Evolutionary conservation across 2,888 invertebrate species (phyloP).

Genomic region (Pyrgus malvae): DNA sequence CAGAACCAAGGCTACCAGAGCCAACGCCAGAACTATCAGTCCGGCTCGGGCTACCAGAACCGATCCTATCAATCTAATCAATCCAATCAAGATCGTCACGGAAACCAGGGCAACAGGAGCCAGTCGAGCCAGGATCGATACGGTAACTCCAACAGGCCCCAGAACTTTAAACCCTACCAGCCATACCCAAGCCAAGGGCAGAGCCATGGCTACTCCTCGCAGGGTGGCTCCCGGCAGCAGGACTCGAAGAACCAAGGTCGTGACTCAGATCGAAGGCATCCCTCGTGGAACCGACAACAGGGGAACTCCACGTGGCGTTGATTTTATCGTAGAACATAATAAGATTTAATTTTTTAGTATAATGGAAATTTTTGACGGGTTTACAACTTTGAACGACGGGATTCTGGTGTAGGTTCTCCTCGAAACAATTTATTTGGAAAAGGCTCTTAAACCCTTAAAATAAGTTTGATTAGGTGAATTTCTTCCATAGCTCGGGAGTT

Average conservation of each 20-base stretch:
- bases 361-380: too few species aligned
- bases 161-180: slow-evolving; percentile 31
- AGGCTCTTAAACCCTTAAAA: too few species aligned
- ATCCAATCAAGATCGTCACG: too few species aligned
- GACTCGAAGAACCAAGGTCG: slow-evolving; percentile 20
- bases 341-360: too few species aligned
- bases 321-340: too few species aligned
- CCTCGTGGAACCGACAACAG: slow-evolving; percentile 30
- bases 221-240: background rate
- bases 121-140: background rate
- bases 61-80: background rate
- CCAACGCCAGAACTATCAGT: slow-evolving; percentile 34
- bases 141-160: slow-evolving; percentile 5
- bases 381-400: too few species aligned
- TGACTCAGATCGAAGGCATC: background rate
- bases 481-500: too few species aligned
- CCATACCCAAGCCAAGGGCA: slow-evolving; percentile 13
- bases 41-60: background rate
- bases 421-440: too few species aligned
- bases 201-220: slow-evolving; percentile 21
- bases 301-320: slow-evolving; percentile 39
- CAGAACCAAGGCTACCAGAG: background rate
- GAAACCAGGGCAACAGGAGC: background rate
- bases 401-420: too few species aligned
- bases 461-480: too few species aligned